Evolutionary conservation across 2,888 invertebrate species (phyloP).

Genomic region (Orthosia gracilis): DNA sequence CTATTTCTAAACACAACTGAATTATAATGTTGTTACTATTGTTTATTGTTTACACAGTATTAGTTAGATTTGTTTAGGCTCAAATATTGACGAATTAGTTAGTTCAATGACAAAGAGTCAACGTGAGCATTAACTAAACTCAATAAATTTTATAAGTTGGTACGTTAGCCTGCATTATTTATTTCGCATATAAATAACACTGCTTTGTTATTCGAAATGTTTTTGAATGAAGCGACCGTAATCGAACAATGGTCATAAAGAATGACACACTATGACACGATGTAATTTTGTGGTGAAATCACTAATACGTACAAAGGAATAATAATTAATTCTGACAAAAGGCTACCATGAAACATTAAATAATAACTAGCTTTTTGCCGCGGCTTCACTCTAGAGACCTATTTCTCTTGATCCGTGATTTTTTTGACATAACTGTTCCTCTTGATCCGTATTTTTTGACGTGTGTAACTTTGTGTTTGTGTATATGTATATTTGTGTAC

Average conservation of each 20-base stretch:
- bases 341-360: no score
- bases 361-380: no score
- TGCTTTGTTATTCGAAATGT: not conserved
- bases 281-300: not conserved
- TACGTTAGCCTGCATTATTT: constrained; percentile 3
- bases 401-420: no score
- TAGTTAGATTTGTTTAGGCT: constrained; percentile 26
- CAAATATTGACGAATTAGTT: constrained; percentile 36
- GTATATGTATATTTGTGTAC: no score
- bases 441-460: no score
- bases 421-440: no score
- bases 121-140: constrained; percentile 4
- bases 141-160: not conserved
- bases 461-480: no score
- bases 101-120: constrained; percentile 26
- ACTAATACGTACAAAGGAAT: not conserved
- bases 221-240: not conserved
- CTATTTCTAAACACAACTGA: constrained; percentile 5
- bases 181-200: not conserved
- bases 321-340: not conserved
- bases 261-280: not conserved
- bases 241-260: not conserved
- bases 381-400: no score
- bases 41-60: constrained; percentile 25
- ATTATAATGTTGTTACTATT: constrained; percentile 23